Evolutionary conservation across 1,140 invertebrate genomes (phyloP).

Genomic region (Zaprionus gabonicus): DNA sequence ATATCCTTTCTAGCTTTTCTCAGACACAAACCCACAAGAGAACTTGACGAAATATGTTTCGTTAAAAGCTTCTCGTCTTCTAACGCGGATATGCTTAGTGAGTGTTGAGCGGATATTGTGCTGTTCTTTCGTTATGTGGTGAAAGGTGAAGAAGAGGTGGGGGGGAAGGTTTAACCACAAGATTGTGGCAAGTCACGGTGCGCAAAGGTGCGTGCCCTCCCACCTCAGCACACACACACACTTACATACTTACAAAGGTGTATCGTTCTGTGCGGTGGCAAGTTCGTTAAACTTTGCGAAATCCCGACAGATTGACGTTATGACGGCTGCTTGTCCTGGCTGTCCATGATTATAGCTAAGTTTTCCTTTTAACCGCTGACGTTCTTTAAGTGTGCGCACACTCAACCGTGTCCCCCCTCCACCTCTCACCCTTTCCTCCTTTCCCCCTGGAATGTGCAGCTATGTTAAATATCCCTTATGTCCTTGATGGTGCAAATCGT

Average conservation of each 20-base stretch:
- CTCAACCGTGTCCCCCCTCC: constrained; percentile 27
- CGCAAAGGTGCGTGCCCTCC: constrained; percentile 59
- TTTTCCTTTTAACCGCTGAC: constrained; percentile 65
- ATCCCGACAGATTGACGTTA: constrained; percentile 57
- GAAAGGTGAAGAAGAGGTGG: too few relatives aligned
- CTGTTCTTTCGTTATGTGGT: neutral
- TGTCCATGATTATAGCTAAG: constrained; percentile 26
- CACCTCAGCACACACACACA: neutral
- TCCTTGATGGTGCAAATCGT: constrained; percentile 54
- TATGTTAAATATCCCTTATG: constrained; percentile 62
- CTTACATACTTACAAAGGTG: constrained; percentile 6
- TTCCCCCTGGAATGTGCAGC: constrained; percentile 41
- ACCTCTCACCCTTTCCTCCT: neutral
- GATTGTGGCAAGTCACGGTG: constrained; percentile 29
- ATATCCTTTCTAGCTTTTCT: neutral
- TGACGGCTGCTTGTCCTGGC: constrained; percentile 10
- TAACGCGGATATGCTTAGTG: neutral
- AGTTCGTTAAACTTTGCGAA: constrained; percentile 76
- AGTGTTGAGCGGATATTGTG: constrained; percentile 17
- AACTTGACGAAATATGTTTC: neutral
- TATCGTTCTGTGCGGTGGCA: constrained; percentile 17
- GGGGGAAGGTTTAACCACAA: constrained; percentile 6
- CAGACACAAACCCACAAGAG: constrained; percentile 10
- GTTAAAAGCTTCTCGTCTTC: constrained; percentile 13
- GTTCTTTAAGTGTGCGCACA: constrained; percentile 67